Percentiles rank a stretch among this genome's conserved stretches.
Conservation (phyloP, 23 tunicate species). For the Phallusia fumigata region DNA sequence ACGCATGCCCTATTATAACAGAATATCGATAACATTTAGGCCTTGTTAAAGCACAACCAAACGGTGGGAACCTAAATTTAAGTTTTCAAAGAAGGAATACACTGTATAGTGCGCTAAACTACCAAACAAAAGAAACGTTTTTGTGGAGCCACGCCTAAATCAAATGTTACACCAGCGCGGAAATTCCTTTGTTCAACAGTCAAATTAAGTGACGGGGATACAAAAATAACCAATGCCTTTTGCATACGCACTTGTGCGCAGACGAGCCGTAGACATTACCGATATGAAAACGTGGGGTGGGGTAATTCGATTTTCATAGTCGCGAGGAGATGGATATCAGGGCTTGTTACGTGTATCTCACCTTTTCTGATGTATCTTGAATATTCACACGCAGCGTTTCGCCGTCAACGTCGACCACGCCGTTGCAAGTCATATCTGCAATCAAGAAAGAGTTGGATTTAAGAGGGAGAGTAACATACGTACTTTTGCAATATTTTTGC, state of each 20-base stretch:
- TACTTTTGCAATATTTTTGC: too few species aligned
- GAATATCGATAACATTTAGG: not conserved
- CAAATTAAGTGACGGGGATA: too few species aligned
- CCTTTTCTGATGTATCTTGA: conserved; percentile 96
- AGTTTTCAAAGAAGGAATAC: too few species aligned
- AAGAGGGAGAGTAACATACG: too few species aligned
- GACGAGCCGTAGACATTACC: not conserved
- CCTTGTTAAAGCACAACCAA: not conserved
- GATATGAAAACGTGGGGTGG: not conserved
- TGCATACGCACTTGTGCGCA: not conserved
- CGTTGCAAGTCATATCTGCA: conserved; percentile 86
- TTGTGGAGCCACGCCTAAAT: too few species aligned
- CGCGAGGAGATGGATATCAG: not conserved
- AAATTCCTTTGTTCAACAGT: too few species aligned
- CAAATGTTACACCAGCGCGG: too few species aligned
- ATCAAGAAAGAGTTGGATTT: conserved; percentile 16
- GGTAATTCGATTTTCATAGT: not conserved
- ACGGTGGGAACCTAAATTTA: not conserved
- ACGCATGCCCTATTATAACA: conserved; percentile 50
- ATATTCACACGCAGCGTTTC: conserved; percentile 71
- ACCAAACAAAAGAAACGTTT: too few species aligned
- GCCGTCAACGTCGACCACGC: conserved; percentile 78
- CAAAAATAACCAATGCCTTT: not conserved
- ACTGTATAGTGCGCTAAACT: too few species aligned
- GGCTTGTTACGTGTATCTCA: not conserved